phyloP scores from a whole-genome alignment of 1,140 invertebrate genomes.

The Sinonovacula constricta region DNA sequence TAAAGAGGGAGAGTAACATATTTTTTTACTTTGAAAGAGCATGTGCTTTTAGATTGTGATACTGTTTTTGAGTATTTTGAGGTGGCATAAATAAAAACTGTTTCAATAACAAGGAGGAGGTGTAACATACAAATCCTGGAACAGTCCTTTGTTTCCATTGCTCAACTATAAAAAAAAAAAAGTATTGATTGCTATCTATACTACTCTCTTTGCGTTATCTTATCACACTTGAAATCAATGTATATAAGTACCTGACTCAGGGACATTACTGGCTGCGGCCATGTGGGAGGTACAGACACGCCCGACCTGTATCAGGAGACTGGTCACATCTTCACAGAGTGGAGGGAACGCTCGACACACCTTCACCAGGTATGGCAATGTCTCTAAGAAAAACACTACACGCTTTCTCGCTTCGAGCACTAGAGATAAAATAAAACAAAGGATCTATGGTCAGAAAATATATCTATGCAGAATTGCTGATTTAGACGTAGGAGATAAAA shows the following conservation, averaged over 20 bases:
- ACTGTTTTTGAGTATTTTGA: background rate
- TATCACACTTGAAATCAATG: too few relatives aligned
- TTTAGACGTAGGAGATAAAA: background rate
- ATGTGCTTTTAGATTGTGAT: too few relatives aligned
- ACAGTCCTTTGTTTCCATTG: background rate
- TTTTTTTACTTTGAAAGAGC: too few relatives aligned
- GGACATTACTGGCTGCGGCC: conserved; percentile 60
- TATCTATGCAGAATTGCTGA: background rate
- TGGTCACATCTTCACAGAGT: conserved; percentile 91
- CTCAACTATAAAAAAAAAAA: background rate
- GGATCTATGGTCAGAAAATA: background rate
- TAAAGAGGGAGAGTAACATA: too few relatives aligned
- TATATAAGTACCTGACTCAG: conserved; percentile 54
- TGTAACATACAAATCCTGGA: background rate
- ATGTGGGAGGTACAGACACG: conserved; percentile 89
- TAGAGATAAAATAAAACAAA: conserved; percentile 72
- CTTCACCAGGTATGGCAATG: conserved; percentile 89
- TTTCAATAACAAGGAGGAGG: background rate
- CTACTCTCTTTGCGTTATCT: conserved; percentile 8
- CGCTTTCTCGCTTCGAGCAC: conserved; percentile 89
- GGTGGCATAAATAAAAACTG: background rate
- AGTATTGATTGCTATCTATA: background rate
- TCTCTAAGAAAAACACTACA: conserved; percentile 88
- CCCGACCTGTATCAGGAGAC: conserved; percentile 91
- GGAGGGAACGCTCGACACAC: conserved; percentile 96